Evolutionary conservation across 2,888 invertebrate genomes (phyloP).

Genomic region (Macrophya alboannulata): DNA sequence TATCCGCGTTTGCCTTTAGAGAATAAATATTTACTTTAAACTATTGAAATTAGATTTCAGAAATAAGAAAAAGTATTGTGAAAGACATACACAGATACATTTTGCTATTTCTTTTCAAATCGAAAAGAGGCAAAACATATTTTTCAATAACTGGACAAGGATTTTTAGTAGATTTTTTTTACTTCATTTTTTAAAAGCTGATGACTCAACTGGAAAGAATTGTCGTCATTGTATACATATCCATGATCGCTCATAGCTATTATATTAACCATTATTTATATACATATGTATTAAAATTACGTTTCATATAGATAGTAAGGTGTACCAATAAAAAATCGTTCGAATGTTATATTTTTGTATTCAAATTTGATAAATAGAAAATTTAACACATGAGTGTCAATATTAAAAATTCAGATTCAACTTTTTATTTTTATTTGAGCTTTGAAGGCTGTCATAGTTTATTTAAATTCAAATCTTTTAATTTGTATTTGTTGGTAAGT

Average conservation of each 20-base stretch:
- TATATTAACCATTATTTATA: neutral
- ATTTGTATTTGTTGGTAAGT: too few relatives aligned
- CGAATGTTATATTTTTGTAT: neutral
- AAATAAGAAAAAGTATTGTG: neutral
- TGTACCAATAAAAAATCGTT: neutral
- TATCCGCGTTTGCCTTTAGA: slow-evolving; percentile 69
- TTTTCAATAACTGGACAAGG: neutral
- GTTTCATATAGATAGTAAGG: neutral
- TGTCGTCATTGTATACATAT: neutral
- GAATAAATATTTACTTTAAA: slow-evolving; percentile 62
- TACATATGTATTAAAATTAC: neutral
- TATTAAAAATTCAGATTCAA: too few relatives aligned
- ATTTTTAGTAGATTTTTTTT: neutral
- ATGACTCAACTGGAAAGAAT: neutral
- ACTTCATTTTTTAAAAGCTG: neutral
- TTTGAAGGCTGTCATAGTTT: too few relatives aligned
- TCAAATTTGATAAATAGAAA: neutral
- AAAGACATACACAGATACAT: neutral
- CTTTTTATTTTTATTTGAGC: too few relatives aligned
- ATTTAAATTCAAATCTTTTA: too few relatives aligned
- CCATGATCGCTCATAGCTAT: neutral
- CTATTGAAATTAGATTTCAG: neutral
- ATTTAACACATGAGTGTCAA: neutral
- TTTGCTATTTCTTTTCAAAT: neutral
- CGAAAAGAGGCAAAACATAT: neutral